Evolutionary conservation across 2,113 vertebrate genomes (phyloP), one percentile per base, ranked within the genome.

Genomic region (Mesoclemmys tuberculata): DNA sequence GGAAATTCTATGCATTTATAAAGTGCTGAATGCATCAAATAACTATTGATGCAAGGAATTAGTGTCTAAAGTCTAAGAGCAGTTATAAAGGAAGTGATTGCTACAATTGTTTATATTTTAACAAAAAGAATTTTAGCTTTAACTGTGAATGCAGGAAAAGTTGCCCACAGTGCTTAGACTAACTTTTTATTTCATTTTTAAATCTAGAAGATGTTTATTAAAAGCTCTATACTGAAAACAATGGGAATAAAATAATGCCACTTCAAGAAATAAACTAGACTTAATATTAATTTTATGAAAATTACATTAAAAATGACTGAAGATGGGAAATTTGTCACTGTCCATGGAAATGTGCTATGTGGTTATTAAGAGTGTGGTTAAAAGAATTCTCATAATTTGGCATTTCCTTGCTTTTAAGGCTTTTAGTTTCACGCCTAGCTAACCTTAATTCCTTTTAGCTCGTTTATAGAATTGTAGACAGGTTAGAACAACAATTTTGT

Each of bases 11-110:
- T 83, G 3, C 74, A 90, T 35, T 96, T 87, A 94, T 64, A 16
- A 91, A 88, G 31, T 85, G 77, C 44, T 93, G 58, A 92, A 82
- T 85, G 55, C 54, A 92, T 91, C 80, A 87, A 82, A 92, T 78
- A 74, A 77, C 68, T 82, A 78, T 44, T 52, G 68, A 78, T 12
- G 38, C 85, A 83, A 29, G 35, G 46, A 78, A 90, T 90, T 77
- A 93, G 78, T 68, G 35, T 79, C 48, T 88, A 46, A 92, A 83
- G 55, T 64, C 48, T 88, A 38, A 44, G 74, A 92, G 12, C 41
- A 79, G 71, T 84, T 88, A 68, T 46, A 81, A 93, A 75, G 61
- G 44, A 80, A 94, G 41, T 58, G 75, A 88, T 61, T 83, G 49
- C 46, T 91, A 29, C 24, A 90, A 93, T 24, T 92, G 41, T 85